A percentile compares a stretch with the other conserved stretches of the same genome.
These are phyloP conservation scores for Melinaea marsaeus DNA, from an alignment of 2,888 invertebrate species.

Conservation along the genomic window DNA sequence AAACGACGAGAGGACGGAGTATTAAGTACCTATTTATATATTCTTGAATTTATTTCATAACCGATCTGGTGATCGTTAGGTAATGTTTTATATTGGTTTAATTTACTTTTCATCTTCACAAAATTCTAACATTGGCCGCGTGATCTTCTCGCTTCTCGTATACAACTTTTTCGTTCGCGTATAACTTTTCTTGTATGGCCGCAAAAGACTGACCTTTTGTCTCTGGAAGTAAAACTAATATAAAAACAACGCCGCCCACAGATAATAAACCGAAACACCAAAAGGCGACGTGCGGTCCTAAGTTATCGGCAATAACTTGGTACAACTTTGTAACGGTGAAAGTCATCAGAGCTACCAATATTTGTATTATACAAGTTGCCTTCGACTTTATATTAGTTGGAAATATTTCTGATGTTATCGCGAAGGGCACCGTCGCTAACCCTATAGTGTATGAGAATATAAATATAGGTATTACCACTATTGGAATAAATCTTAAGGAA, in stretches of 20 bases:
- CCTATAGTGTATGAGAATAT: conserved; percentile 80
- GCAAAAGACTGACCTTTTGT: conserved; percentile 80
- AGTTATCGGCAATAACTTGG: conserved; percentile 71
- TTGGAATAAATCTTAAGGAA: conserved; percentile 75
- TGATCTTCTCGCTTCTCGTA: conserved; percentile 59
- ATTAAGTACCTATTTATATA: conserved; percentile 12
- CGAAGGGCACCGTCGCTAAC: conserved; percentile 80
- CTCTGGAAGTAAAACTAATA: conserved; percentile 74
- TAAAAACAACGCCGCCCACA: conserved; percentile 72
- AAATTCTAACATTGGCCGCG: conserved; percentile 56
- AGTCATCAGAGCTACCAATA: conserved; percentile 78
- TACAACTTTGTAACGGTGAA: conserved; percentile 79
- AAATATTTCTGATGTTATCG: conserved; percentile 81
- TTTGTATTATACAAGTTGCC: conserved; percentile 80
- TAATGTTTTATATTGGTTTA: conserved; percentile 19
- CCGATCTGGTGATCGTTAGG: conserved; percentile 28
- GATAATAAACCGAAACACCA: conserved; percentile 75
- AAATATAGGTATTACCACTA: conserved; percentile 78
- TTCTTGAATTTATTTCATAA: conserved; percentile 1
- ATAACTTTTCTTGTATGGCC: conserved; percentile 74
- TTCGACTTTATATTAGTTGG: conserved; percentile 80
- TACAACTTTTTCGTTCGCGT: conserved; percentile 56
- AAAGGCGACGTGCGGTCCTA: conserved; percentile 75
- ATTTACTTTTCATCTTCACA: conserved; percentile 13
- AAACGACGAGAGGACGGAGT: not conserved